A percentile compares a stretch with the other conserved stretches of the same genome.
Evolutionary conservation across 1,140 invertebrate genomes (phyloP).

Genomic region (Zaprionus africanus): DNA sequence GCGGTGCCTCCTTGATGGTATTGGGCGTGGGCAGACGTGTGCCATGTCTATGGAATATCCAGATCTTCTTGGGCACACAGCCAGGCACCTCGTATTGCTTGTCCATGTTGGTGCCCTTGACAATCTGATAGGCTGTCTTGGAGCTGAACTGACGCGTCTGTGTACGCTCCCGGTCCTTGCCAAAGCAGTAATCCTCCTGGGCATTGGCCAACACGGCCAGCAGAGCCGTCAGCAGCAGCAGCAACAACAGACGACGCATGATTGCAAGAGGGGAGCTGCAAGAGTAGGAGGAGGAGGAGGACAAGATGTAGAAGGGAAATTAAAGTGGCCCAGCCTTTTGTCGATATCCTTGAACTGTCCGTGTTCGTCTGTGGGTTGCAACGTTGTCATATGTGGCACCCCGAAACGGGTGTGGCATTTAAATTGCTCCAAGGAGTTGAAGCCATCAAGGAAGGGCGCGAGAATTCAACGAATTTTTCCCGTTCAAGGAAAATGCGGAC

Average conservation of each 20-base stretch:
- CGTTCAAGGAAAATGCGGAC: conserved; percentile 57
- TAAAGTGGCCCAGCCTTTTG: conserved; percentile 65
- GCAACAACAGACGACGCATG: conserved; percentile 63
- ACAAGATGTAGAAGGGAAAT: conserved; percentile 26
- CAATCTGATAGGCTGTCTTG: conserved; percentile 88
- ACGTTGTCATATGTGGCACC: conserved; percentile 68
- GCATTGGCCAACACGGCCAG: conserved; percentile 42
- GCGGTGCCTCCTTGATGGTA: conserved; percentile 85
- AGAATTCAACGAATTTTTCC: conserved; percentile 59
- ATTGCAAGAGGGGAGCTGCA: conserved; percentile 35
- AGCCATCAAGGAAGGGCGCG: conserved; percentile 43
- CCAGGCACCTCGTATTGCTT: conserved; percentile 86
- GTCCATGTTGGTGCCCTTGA: conserved; percentile 84
- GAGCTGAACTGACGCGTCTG: conserved; percentile 86
- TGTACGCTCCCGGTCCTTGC: conserved; percentile 86
- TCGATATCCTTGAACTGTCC: conserved; percentile 75
- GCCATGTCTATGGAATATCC: conserved; percentile 88
- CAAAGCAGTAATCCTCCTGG: conserved; percentile 86
- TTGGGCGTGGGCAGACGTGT: conserved; percentile 86
- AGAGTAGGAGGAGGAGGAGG: background rate
- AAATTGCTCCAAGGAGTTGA: conserved; percentile 65
- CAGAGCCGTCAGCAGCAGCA: conserved; percentile 52
- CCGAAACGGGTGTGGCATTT: conserved; percentile 75
- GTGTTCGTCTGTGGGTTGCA: background rate
- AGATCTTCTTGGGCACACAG: conserved; percentile 88